Evolutionary conservation across 2,888 invertebrate genomes (phyloP).

Genomic region (Folsomia manolachei): DNA sequence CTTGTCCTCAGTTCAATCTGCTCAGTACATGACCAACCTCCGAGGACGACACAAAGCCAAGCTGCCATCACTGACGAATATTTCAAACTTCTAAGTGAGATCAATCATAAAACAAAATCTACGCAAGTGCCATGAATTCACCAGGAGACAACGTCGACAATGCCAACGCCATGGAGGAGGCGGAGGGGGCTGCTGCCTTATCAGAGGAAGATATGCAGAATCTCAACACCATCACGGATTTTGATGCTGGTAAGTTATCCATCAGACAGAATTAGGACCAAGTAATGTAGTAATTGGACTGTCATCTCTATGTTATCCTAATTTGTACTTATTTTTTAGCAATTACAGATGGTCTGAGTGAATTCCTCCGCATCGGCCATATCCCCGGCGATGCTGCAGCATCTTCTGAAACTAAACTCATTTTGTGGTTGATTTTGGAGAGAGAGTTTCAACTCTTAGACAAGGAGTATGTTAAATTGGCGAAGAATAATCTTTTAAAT

Average conservation of each 20-base stretch:
- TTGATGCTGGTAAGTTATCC: conserved; percentile 36
- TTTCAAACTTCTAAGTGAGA: too few species aligned
- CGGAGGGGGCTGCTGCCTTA: too few species aligned
- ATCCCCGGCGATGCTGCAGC: conserved; percentile 28
- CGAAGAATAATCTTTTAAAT: background rate
- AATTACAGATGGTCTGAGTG: conserved; percentile 17
- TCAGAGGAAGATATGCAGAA: background rate
- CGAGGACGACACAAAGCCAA: too few species aligned
- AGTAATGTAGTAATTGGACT: background rate
- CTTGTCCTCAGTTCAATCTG: too few species aligned
- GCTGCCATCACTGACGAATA: too few species aligned
- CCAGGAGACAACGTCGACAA: background rate
- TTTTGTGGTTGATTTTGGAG: conserved; percentile 41
- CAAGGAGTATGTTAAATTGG: background rate
- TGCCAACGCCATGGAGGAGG: background rate
- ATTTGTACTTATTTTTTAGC: background rate
- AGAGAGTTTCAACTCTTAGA: conserved; percentile 25
- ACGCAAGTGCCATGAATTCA: too few species aligned
- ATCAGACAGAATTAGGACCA: background rate
- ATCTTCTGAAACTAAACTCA: conserved; percentile 31
- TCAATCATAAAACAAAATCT: too few species aligned
- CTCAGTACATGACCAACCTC: too few species aligned
- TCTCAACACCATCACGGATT: conserved; percentile 36
- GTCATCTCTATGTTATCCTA: background rate
- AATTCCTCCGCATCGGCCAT: conserved; percentile 10